These are phyloP conservation scores for Bergia puertoricense DNA, from an alignment of 92 coral and sea anemone genomes.

Conservation along the genomic window DNA sequence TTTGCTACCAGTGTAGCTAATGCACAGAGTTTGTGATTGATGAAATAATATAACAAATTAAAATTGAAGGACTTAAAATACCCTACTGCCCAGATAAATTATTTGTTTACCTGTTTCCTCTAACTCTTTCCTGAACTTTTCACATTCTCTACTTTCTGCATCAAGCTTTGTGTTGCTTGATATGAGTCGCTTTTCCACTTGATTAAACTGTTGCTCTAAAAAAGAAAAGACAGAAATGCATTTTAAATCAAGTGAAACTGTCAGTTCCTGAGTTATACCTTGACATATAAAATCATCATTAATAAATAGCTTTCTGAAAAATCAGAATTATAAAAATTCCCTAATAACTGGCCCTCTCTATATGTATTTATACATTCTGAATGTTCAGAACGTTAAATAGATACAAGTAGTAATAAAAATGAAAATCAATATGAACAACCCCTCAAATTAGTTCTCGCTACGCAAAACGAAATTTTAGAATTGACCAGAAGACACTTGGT, in stretches of 20 bases:
- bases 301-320: no score
- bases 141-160: conserved; percentile 68
- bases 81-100: no score
- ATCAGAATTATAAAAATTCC: no score
- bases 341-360: not conserved
- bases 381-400: not conserved
- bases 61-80: no score
- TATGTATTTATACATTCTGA: not conserved
- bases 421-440: not conserved
- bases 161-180: conserved; percentile 90
- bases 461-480: not conserved
- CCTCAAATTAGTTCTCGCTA: not conserved
- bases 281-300: not conserved
- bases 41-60: no score
- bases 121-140: conserved; percentile 59
- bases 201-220: conserved; percentile 91
- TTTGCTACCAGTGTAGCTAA: no score
- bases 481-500: no score
- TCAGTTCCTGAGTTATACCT: not conserved
- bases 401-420: not conserved
- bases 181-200: conserved; percentile 92
- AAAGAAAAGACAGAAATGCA: not conserved
- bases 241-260: not conserved
- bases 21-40: no score
- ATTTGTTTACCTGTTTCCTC: conserved; percentile 74